Base-by-base conservation (phyloP, 1,140 invertebrate genomes). In the Drosophila kurseongensis region DNA sequence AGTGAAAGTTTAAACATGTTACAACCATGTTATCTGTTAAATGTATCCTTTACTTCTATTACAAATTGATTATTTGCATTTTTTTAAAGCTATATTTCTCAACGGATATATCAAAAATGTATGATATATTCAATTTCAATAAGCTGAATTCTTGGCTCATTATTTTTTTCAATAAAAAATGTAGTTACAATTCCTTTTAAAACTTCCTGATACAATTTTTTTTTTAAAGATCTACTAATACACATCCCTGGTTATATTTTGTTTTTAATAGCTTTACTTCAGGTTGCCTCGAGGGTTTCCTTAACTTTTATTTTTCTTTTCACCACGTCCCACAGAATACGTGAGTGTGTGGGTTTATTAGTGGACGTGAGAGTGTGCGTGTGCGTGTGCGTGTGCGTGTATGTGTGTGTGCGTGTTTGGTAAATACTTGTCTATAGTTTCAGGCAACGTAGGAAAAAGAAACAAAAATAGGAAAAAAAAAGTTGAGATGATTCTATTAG, bases 401-500 rank as follows among this genome's bases (percentile, higher is more conserved):
- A 6, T 29, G 48, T 27, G 14, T 40, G 48, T 45, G 35, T 59
- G 16, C 27, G 54, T 55, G 58, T 52, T 68, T 62, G 32, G 29
- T 44, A 72, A 72, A 72, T 72, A 72, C 52, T 67, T 44, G 72
- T 73, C 55, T 62, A 58, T 71, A 72, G 62, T 83, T 82, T 74
- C 65, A 76, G 65, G 62, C 32, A 45, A 45, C 3, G 29, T 7
- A 4, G 14, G 7, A 4, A 0, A 23, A 18, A 12, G 8, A 18
- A 6, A 7, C 14, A 4, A 42, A 42, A 12, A 27, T 42, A 14
- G 44, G 16, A 42, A 27, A 14, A 13, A 62, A 75, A 76, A 82
- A 82, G 57, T 72, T 78, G 63, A 77, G 75, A 84, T 83, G 73
- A 88, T 90, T 90, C 84, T 88, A 88, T 88, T 88, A 88, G 84